Evolutionary conservation across 2,888 invertebrate species (phyloP), one percentile per base, ranked within the genome.

Genomic region (Drosophila peninsularis): DNA sequence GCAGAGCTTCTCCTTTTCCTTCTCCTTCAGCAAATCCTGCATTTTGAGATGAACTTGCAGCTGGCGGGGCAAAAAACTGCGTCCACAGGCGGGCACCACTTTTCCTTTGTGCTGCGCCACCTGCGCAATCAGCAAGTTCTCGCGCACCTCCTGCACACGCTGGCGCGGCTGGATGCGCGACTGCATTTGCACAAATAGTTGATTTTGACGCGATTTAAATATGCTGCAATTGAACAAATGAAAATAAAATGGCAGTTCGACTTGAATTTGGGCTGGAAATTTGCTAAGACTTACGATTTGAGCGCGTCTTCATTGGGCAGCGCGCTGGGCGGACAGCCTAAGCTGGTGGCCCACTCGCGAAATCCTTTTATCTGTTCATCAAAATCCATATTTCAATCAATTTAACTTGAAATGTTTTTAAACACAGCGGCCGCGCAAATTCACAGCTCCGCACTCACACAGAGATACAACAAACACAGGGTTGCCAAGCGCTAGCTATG

Each of bases 301-400:
- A 92, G 68, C 1, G 91, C 91, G 10, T 90, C 91, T 27, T 91
- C 90, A 30, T 57, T 84, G 17, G 92, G 92, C 53, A 92, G 61
- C 0, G 78, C 77, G 14, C 82, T 78, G 9, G 82, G 80, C 9
- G 91, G 88, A 19, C 90, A 91, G 1, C 92, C 92, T 24, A 92
- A 44, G 7, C 80, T 86, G 6, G 80, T 90, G 1, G 92, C 92
- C 92, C 92, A 92, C 5, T 70, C 19, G 13, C 85, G 86, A 75
- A 92, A 92, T 0, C 64, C 55, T 1, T 77, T 60, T 3, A 90
- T 84, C 63, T 92, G 88, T n/a, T 88, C 84, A 6, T 60, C 47
- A 53, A 60, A 72, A 7, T 75, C 44, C 85, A 86, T 84, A 7
- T 44, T 62, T 7, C 34, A 36, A 17, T 19, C 13, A 24, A 45